phyloP scores from a whole-genome alignment of 2,113 vertebrate genomes.

The Equus quagga region DNA sequence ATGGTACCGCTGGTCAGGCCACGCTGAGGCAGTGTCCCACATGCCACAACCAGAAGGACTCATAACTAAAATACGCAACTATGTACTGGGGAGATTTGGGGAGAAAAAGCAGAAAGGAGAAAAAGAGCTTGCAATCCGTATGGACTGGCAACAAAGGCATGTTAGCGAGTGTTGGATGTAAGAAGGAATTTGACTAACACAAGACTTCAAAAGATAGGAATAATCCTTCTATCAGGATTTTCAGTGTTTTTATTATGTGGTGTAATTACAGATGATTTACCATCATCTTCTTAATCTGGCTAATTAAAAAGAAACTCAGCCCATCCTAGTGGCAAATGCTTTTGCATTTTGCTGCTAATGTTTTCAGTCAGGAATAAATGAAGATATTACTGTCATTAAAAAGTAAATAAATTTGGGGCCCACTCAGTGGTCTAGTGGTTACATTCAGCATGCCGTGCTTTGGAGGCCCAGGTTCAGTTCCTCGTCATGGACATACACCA shows the following conservation, averaged over 20 bases:
- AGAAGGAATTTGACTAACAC: conserved; percentile 31
- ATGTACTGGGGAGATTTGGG: too few relatives aligned
- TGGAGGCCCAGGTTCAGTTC: too few relatives aligned
- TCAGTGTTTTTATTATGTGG: background rate
- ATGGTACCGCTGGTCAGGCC: too few relatives aligned
- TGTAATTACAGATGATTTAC: conserved; percentile 49
- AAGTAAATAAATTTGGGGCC: background rate
- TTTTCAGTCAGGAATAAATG: conserved; percentile 62
- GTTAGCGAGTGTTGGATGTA: background rate
- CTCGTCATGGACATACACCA: too few relatives aligned
- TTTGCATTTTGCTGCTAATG: conserved; percentile 51
- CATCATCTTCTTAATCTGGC: conserved; percentile 55
- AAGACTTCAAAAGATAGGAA: background rate
- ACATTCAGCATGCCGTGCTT: too few relatives aligned
- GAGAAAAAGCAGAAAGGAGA: too few relatives aligned
- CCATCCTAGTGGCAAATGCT: conserved; percentile 26
- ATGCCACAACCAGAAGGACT: too few relatives aligned
- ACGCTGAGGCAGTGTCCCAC: too few relatives aligned
- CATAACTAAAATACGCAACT: too few relatives aligned
- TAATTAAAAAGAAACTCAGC: conserved; percentile 52
- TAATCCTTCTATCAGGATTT: conserved; percentile 11
- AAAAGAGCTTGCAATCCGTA: background rate
- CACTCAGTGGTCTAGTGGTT: too few relatives aligned
- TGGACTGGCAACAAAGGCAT: background rate
- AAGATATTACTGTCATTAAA: conserved; percentile 44